Percentiles rank a stretch among this genome's conserved stretches.
Conservation (phyloP, 1,140 invertebrate genomes). For the Ceratoteleas bidentatus region DNA sequence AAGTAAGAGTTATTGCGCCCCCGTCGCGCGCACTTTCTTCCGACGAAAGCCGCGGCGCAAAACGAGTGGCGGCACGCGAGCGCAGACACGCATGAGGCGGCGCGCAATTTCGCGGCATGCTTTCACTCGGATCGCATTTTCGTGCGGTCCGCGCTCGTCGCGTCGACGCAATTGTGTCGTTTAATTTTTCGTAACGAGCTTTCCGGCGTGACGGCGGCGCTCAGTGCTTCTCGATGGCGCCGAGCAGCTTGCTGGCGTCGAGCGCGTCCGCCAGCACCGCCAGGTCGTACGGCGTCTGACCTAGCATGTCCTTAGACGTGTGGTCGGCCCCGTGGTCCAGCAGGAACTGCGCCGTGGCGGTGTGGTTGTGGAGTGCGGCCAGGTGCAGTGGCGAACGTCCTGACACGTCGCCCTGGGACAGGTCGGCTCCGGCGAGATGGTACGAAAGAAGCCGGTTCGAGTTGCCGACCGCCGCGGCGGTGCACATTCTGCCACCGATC, state of each 20-base stretch:
- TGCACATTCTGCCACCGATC: slow-evolving; percentile 84
- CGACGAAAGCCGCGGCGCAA: slow-evolving; percentile 44
- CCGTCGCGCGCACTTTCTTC: slow-evolving; percentile 61
- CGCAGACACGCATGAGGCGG: slow-evolving; percentile 59
- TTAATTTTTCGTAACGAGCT: slow-evolving; percentile 14
- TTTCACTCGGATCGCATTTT: slow-evolving; percentile 35
- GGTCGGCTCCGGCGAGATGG: slow-evolving; percentile 84
- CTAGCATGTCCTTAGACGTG: slow-evolving; percentile 76
- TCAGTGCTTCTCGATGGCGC: slow-evolving; percentile 27
- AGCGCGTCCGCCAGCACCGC: slow-evolving; percentile 72
- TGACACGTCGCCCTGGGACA: slow-evolving; percentile 83
- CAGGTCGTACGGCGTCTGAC: slow-evolving; percentile 80
- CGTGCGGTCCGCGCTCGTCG: too few species aligned
- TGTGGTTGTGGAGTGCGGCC: slow-evolving; percentile 80
- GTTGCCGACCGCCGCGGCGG: slow-evolving; percentile 83
- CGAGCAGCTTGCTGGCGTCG: slow-evolving; percentile 66
- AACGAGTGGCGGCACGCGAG: slow-evolving; percentile 60
- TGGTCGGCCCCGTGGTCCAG: slow-evolving; percentile 76
- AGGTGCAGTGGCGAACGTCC: slow-evolving; percentile 85
- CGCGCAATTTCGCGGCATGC: slow-evolving; percentile 39
- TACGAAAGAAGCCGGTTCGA: slow-evolving; percentile 83
- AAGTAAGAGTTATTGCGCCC: slow-evolving; percentile 60
- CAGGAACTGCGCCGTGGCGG: slow-evolving; percentile 75
- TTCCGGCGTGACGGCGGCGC: not conserved
- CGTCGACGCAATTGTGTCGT: slow-evolving; percentile 16